Evolutionary conservation across 2,888 invertebrate genomes (phyloP).

Genomic region (Tachina fera): DNA sequence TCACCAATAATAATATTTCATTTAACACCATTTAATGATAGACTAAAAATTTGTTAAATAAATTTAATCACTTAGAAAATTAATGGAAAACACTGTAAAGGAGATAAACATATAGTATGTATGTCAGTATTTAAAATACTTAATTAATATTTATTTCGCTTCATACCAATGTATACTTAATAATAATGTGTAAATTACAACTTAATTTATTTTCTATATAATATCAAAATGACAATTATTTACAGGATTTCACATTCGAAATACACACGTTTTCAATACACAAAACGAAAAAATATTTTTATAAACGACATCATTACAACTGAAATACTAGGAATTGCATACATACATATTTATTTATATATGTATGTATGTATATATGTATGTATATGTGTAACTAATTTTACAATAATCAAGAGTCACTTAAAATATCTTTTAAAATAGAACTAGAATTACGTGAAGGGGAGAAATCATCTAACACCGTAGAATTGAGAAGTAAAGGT

Average conservation of each 20-base stretch:
- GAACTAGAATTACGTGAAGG: slow-evolving; percentile 83
- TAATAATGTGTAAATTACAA: slow-evolving; percentile 9
- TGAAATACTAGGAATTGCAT: neutral
- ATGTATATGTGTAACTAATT: slow-evolving; percentile 24
- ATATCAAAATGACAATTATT: slow-evolving; percentile 54
- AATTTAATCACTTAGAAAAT: too few relatives aligned
- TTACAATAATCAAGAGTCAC: slow-evolving; percentile 82
- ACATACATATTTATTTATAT: neutral
- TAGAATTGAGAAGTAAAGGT: slow-evolving; percentile 79
- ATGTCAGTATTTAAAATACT: neutral
- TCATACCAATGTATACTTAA: slow-evolving; percentile 19
- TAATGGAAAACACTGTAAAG: neutral
- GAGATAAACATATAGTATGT: neutral
- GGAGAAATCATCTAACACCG: slow-evolving; percentile 79
- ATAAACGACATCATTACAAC: slow-evolving; percentile 12
- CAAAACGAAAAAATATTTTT: slow-evolving; percentile 35
- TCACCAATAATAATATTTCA: too few relatives aligned
- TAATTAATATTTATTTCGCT: slow-evolving; percentile 40
- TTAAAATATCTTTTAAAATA: slow-evolving; percentile 83
- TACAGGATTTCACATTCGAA: slow-evolving; percentile 28
- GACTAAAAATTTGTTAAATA: too few relatives aligned
- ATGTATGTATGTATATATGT: neutral
- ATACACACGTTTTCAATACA: slow-evolving; percentile 12
- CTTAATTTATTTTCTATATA: slow-evolving; percentile 32
- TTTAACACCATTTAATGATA: too few relatives aligned